These are phyloP conservation scores for Microcebus griseorufus DNA, from an alignment of 2,113 vertebrate genomes.

Conservation along the genomic window DNA sequence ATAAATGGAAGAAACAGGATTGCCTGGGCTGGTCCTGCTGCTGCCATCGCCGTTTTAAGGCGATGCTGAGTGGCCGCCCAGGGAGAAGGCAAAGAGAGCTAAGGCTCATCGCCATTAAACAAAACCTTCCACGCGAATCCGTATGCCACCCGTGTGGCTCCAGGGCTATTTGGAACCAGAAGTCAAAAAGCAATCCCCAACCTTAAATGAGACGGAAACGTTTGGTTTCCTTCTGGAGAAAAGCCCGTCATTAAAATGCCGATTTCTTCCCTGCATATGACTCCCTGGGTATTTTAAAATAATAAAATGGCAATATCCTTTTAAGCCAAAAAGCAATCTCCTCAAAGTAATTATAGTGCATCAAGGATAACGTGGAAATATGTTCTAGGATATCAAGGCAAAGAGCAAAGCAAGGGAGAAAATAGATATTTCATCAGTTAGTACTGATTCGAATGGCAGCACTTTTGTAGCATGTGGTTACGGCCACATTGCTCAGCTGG, in stretches of 20 bases:
- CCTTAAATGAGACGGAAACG: background rate
- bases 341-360: background rate
- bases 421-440: background rate
- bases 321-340: constrained; percentile 23
- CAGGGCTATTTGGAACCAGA: background rate
- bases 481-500: background rate
- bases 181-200: background rate
- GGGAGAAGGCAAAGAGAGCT: background rate
- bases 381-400: background rate
- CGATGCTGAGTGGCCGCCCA: fast-evolving
- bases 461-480: background rate
- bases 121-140: background rate
- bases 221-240: background rate
- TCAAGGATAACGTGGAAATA: background rate
- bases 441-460: background rate
- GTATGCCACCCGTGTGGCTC: background rate
- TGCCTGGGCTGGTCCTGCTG: background rate
- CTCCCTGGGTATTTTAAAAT: constrained; percentile 39
- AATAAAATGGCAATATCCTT: constrained; percentile 44
- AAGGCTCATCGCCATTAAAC: background rate
- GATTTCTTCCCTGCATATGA: background rate
- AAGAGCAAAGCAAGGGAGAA: background rate
- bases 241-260: background rate
- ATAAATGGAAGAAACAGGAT: constrained; percentile 47
- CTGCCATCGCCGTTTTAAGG: background rate